Conservation (phyloP, 2,797 vertebrate genomes). For the Enteromius thamalakanensis region DNA sequence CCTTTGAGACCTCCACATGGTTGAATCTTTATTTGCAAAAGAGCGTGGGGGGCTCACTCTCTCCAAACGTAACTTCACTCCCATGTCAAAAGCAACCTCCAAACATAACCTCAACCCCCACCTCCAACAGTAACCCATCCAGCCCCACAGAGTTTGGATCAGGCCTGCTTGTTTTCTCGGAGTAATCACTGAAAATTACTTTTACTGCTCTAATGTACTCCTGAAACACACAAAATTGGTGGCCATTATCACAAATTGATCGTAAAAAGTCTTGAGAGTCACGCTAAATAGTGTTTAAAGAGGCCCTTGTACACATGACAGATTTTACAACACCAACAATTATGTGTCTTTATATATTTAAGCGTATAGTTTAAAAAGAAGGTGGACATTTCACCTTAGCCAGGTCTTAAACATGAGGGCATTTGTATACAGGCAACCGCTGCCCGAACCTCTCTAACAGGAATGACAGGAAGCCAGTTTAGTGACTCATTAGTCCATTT, state of each 20-base stretch:
- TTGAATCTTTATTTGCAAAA: slow-evolving; percentile 72
- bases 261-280: slow-evolving; percentile 57
- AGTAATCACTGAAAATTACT: slow-evolving; percentile 61
- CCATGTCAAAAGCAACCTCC: slow-evolving; percentile 63
- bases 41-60: slow-evolving; percentile 58
- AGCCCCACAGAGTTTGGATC: slow-evolving; percentile 39
- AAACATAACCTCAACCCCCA: slow-evolving; percentile 72
- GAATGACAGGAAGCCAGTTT: slow-evolving; percentile 30
- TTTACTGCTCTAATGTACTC: slow-evolving; percentile 62
- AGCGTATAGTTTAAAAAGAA: neutral
- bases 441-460: slow-evolving; percentile 6
- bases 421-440: neutral
- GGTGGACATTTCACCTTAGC: slow-evolving; percentile 29
- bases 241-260: slow-evolving; percentile 62
- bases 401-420: neutral
- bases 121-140: slow-evolving; percentile 40
- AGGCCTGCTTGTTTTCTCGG: slow-evolving; percentile 54
- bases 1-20: slow-evolving; percentile 53
- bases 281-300: slow-evolving; percentile 26
- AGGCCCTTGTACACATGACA: slow-evolving; percentile 30
- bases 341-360: slow-evolving; percentile 10
- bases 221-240: slow-evolving; percentile 51
- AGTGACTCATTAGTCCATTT: slow-evolving; percentile 50
- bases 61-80: slow-evolving; percentile 71
- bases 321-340: slow-evolving; percentile 6